Evolutionary conservation across 2,888 invertebrate species (phyloP).

Genomic region (Pristionchus exspectatus): DNA sequence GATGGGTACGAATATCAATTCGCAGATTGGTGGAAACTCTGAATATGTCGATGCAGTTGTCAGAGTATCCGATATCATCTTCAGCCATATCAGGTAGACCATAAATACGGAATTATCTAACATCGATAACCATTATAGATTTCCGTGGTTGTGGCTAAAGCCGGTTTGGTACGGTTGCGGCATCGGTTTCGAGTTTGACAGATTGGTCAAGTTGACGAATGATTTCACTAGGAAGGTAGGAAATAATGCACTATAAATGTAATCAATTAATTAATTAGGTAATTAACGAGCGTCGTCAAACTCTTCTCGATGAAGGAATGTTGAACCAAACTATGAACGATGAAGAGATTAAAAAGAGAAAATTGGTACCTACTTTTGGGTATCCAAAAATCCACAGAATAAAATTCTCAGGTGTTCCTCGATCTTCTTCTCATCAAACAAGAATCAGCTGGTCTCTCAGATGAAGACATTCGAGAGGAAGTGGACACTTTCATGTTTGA

Average conservation of each 20-base stretch:
- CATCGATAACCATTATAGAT: slow-evolving; percentile 10
- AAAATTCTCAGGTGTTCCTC: slow-evolving; percentile 79
- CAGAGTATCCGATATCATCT: slow-evolving; percentile 47
- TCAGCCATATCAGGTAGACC: slow-evolving; percentile 12
- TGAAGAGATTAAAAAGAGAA: slow-evolving; percentile 38
- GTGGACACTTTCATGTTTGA: slow-evolving; percentile 81
- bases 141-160: slow-evolving; percentile 81
- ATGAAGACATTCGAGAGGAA: slow-evolving; percentile 80
- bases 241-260: too few relatives aligned
- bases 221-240: slow-evolving; percentile 59
- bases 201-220: slow-evolving; percentile 53
- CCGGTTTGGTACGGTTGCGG: slow-evolving; percentile 83
- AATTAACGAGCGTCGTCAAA: slow-evolving; percentile 58
- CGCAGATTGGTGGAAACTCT: slow-evolving; percentile 42
- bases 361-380: slow-evolving; percentile 56
- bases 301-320: slow-evolving; percentile 49
- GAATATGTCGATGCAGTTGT: slow-evolving; percentile 47
- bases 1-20: slow-evolving; percentile 47
- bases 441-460: slow-evolving; percentile 76
- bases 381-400: neutral
- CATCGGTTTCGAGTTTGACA: slow-evolving; percentile 75
- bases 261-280: neutral
- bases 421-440: slow-evolving; percentile 80
- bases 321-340: slow-evolving; percentile 5
- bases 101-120: neutral